Conservation (phyloP, 2,888 invertebrate species). For the Biston betularia region DNA sequence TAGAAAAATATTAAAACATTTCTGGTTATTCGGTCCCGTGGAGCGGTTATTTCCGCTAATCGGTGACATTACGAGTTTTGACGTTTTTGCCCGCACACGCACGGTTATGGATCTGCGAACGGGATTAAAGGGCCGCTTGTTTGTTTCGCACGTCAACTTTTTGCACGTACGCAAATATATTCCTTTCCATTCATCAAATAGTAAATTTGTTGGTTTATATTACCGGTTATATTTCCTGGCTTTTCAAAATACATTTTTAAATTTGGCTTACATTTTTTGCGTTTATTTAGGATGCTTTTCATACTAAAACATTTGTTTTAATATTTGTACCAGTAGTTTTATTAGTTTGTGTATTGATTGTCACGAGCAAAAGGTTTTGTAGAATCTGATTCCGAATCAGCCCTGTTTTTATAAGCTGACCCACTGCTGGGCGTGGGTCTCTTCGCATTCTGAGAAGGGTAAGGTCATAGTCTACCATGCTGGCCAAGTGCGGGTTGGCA, state of each 20-base stretch:
- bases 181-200: constrained; percentile 15
- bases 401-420: too few species aligned
- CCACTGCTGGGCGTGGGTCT: too few species aligned
- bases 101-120: constrained; percentile 44
- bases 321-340: neutral
- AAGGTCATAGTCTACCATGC: too few species aligned
- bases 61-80: constrained; percentile 63
- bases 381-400: too few species aligned
- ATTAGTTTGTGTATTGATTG: neutral
- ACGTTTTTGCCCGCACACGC: constrained; percentile 47
- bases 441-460: too few species aligned
- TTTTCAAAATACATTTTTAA: neutral
- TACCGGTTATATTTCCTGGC: neutral
- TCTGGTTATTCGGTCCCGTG: constrained; percentile 19
- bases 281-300: neutral
- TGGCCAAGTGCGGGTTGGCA: too few species aligned
- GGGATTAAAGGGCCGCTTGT: constrained; percentile 44
- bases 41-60: constrained; percentile 61
- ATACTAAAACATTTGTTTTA: neutral
- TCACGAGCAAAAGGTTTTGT: neutral
- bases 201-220: neutral
- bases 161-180: constrained; percentile 15
- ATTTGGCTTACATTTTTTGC: neutral
- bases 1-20: neutral
- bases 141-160: constrained; percentile 32